phyloP scores from a whole-genome alignment of 2,113 vertebrate species.

The Alaudala cheleensis region DNA sequence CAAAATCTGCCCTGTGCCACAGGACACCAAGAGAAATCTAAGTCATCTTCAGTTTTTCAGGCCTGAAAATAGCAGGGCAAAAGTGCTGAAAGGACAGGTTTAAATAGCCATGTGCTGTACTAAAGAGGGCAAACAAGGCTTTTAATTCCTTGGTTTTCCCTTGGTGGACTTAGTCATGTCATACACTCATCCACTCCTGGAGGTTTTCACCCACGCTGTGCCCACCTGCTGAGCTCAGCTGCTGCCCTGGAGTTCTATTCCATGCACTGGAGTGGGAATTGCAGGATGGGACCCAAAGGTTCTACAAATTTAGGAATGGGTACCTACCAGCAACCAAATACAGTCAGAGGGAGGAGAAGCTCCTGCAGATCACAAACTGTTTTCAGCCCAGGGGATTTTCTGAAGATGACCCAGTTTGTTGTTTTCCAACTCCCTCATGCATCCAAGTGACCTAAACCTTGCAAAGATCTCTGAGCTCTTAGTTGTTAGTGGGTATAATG shows the following conservation, averaged over 20 bases:
- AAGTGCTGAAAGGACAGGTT: background rate
- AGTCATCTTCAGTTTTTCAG: background rate
- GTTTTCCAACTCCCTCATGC: background rate
- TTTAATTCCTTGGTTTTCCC: background rate
- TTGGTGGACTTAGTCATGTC: background rate
- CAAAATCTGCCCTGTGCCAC: background rate
- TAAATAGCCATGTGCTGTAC: background rate
- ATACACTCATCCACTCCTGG: too few species aligned
- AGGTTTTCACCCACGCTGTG: background rate
- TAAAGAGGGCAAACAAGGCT: background rate
- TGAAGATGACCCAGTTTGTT: background rate
- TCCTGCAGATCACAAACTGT: background rate
- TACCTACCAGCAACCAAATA: background rate
- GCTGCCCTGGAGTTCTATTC: background rate
- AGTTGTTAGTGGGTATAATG: background rate
- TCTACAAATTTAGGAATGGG: fast-evolving
- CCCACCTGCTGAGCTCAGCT: fast-evolving
- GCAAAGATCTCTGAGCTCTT: background rate
- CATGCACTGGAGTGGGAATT: background rate
- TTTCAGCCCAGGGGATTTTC: background rate
- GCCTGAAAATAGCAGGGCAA: background rate
- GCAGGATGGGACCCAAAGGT: background rate
- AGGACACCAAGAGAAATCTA: background rate
- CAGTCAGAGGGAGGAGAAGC: background rate
- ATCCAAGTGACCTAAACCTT: background rate